Percentiles rank a stretch among this genome's conserved stretches.
phyloP scores from a whole-genome alignment of 1,140 invertebrate genomes.

The Drosophila kanapiae region DNA sequence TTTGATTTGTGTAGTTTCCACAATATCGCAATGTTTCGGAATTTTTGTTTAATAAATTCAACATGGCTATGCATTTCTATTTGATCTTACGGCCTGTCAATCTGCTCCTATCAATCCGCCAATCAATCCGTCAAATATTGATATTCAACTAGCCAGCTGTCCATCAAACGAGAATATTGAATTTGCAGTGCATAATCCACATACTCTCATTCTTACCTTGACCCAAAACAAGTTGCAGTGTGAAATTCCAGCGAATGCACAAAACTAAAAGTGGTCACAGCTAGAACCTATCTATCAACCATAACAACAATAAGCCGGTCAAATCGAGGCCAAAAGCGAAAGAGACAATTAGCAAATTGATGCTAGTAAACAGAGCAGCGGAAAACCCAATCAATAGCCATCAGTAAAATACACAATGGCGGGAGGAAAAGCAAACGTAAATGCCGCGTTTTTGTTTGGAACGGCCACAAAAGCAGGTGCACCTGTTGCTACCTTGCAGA shows the following conservation, averaged over 20 bases:
- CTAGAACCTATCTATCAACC: slow-evolving; percentile 16
- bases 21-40: neutral
- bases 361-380: slow-evolving; percentile 30
- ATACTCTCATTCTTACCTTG: slow-evolving; percentile 33
- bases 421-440: slow-evolving; percentile 8
- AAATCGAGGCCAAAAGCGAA: slow-evolving; percentile 42
- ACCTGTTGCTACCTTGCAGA: slow-evolving; percentile 66
- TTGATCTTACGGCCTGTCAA: slow-evolving; percentile 24
- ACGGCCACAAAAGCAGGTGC: slow-evolving; percentile 40
- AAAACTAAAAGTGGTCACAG: slow-evolving; percentile 22
- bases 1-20: neutral
- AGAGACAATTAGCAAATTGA: slow-evolving; percentile 59
- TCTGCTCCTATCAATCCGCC: slow-evolving; percentile 27
- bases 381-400: slow-evolving; percentile 50
- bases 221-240: slow-evolving; percentile 33
- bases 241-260: slow-evolving; percentile 16
- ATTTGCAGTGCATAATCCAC: slow-evolving; percentile 24
- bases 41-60: slow-evolving; percentile 6
- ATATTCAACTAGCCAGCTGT: slow-evolving; percentile 12
- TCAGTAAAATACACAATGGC: slow-evolving; percentile 26
- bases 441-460: slow-evolving; percentile 13
- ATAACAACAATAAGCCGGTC: slow-evolving; percentile 31
- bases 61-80: slow-evolving; percentile 3
- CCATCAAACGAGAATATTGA: slow-evolving; percentile 34
- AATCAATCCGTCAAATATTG: slow-evolving; percentile 41